Evolutionary conservation across 2,888 invertebrate genomes (phyloP), one percentile per base, ranked within the genome.

Genomic region (Rhyacophila evoluta): DNA sequence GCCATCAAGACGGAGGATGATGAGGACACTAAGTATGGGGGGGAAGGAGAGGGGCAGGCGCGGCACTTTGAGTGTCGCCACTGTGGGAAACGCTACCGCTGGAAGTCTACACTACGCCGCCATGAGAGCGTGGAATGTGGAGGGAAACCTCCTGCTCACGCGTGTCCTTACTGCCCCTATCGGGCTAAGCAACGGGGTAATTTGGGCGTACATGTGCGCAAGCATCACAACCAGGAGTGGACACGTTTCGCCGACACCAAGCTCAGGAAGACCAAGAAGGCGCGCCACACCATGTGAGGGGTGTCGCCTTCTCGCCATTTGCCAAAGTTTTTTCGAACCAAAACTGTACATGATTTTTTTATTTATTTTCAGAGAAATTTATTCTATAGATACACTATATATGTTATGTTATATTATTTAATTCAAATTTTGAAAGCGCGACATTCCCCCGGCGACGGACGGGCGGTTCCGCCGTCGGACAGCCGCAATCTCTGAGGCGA

Each of bases 71-170:
- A 94, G 72, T 95, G 95, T 85, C 91, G 94, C 73, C 95, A 95
- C 85, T 96, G 96, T 88, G 95, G 95, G 82, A 95, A 95, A 87
- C 92, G 93, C 83, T 96, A 96, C 87, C 92, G 95, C 84, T 95
- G 95, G 95, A 95, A 94, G 88, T 95, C 95, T 72, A 95, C 95
- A 79, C 90, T 95, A 89, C 91, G 94, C 10, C 92, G 95, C 2
- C 95, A 95, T 88, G 95, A 95, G 87, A 94, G 93, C 89, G 95
- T 95, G 81, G 95, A 95, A 87, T 95, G 95, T 87, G 94, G 95
- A 68, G 95, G 95, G 82, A 95, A 95, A 86, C 93, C 95, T 82
- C 95, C 95, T 0, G 91, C 94, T 81, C 95, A 95, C 87, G 94
- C 94, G 82, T 95, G 95, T 84, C 94, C 95, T 10, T 92, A 94